Conservation (phyloP, 1,140 invertebrate genomes). For the Drosophila kikkawai region DNA sequence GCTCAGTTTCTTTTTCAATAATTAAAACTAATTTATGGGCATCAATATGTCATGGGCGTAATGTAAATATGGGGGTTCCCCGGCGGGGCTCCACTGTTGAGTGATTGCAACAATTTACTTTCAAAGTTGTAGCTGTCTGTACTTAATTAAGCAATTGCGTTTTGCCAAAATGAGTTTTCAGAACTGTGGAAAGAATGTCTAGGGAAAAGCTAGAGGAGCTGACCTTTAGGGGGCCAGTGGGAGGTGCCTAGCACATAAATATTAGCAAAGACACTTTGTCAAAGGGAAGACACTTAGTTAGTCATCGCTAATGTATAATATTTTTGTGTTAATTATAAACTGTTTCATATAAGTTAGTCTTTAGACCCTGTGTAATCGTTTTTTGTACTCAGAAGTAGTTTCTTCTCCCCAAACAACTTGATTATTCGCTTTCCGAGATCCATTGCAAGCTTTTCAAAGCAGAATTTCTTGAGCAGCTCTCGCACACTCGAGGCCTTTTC, state of each 20-base stretch:
- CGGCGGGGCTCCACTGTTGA: constrained; percentile 39
- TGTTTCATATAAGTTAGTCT: neutral
- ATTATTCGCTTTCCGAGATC: neutral
- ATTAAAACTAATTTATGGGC: constrained; percentile 78
- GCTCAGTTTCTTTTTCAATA: constrained; percentile 51
- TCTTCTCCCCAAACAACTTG: neutral
- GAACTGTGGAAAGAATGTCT: constrained; percentile 21
- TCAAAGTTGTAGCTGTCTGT: constrained; percentile 63
- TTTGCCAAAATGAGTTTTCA: constrained; percentile 74
- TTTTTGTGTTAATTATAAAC: neutral
- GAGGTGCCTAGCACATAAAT: constrained; percentile 19
- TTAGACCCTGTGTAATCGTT: neutral
- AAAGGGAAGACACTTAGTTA: neutral
- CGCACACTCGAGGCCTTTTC: constrained; percentile 17
- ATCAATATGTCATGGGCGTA: constrained; percentile 22
- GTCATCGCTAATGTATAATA: neutral
- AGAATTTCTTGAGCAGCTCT: constrained; percentile 18
- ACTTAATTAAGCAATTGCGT: constrained; percentile 80
- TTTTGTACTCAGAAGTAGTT: neutral
- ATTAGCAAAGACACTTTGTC: constrained; percentile 5
- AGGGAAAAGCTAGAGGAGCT: constrained; percentile 11
- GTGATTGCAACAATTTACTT: constrained; percentile 73
- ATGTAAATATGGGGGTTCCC: constrained; percentile 55
- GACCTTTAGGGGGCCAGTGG: neutral
- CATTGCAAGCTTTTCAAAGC: neutral